Evolutionary conservation across 2,888 invertebrate species (phyloP).

Genomic region (Hemicrepidius hirtus): DNA sequence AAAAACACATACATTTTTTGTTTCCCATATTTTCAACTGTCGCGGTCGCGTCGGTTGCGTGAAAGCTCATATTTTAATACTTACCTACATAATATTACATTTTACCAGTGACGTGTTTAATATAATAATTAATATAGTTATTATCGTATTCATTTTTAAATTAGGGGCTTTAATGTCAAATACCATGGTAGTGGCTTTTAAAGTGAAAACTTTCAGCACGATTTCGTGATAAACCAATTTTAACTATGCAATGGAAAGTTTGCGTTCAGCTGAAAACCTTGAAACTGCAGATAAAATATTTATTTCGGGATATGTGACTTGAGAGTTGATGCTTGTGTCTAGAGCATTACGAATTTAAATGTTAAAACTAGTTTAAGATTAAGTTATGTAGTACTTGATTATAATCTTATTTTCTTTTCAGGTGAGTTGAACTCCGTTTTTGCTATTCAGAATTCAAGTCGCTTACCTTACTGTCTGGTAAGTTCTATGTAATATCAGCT

Average conservation of each 20-base stretch:
- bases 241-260: conserved; percentile 11
- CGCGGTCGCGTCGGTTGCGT: too few relatives aligned
- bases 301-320: not conserved
- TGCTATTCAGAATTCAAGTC: not conserved
- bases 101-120: too few relatives aligned
- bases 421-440: conserved; percentile 4
- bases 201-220: not conserved
- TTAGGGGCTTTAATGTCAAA: not conserved
- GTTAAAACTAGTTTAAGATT: conserved; percentile 6
- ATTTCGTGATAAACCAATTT: conserved; percentile 12
- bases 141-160: too few relatives aligned
- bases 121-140: too few relatives aligned
- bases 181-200: not conserved
- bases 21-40: too few relatives aligned
- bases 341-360: not conserved
- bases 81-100: too few relatives aligned
- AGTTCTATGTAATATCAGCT: conserved; percentile 2
- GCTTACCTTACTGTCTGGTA: conserved; percentile 17
- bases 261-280: conserved; percentile 6
- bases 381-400: not conserved
- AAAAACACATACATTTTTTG: too few relatives aligned
- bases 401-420: conserved; percentile 17
- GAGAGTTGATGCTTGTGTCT: too few relatives aligned
- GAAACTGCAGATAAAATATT: conserved; percentile 6
- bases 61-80: too few relatives aligned